phyloP scores from a whole-genome alignment of 2,113 vertebrate genomes.

The Collichthys lucidus region DNA sequence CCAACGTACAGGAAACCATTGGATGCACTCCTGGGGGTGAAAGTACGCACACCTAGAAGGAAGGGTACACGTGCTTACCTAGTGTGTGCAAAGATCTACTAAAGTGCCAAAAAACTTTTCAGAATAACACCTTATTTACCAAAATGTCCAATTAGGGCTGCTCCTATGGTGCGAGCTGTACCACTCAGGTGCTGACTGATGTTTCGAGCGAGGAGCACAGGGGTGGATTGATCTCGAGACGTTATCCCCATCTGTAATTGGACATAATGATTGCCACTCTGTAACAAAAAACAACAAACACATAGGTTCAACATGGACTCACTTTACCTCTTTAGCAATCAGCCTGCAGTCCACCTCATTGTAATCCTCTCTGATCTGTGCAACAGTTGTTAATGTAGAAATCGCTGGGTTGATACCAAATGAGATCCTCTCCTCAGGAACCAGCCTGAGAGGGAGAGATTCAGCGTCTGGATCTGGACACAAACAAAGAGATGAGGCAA shows the following conservation, averaged over 20 bases:
- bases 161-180: slow-evolving; percentile 89
- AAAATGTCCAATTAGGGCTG: slow-evolving; percentile 87
- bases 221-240: slow-evolving; percentile 89
- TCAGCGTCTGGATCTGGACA: slow-evolving; percentile 51
- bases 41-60: slow-evolving; percentile 88
- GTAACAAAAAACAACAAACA: slow-evolving; percentile 28
- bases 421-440: slow-evolving; percentile 91
- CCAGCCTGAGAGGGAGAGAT: slow-evolving; percentile 69
- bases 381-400: slow-evolving; percentile 85
- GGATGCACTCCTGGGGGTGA: slow-evolving; percentile 88
- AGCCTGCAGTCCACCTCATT: slow-evolving; percentile 95
- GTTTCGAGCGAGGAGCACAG: slow-evolving; percentile 90
- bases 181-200: slow-evolving; percentile 90
- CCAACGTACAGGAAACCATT: slow-evolving; percentile 91
- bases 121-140: slow-evolving; percentile 79
- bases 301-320: not conserved
- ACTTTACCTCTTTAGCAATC: slow-evolving; percentile 93
- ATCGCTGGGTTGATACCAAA: slow-evolving; percentile 90
- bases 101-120: not conserved
- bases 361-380: slow-evolving; percentile 87
- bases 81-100: not conserved
- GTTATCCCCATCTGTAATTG: slow-evolving; percentile 89
- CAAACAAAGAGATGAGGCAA: slow-evolving; percentile 12
- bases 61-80: not conserved
- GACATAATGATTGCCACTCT: slow-evolving; percentile 17